phyloP scores from a whole-genome alignment of 2,888 invertebrate species.

The Drosophila quinaria region DNA sequence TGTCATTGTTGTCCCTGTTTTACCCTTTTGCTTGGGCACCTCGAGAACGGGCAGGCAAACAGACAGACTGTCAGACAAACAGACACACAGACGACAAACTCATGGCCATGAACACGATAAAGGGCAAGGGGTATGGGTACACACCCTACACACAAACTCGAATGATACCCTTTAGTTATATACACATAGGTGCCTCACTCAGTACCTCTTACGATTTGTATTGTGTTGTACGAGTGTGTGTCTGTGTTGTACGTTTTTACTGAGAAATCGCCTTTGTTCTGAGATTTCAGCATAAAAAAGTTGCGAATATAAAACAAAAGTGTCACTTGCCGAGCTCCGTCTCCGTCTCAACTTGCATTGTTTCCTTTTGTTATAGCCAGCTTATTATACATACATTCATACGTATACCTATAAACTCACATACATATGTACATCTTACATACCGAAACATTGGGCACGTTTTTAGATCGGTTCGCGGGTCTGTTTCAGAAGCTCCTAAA shows the following conservation, averaged over 20 bases:
- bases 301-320: constrained; percentile 81
- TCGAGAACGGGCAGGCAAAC: constrained; percentile 1
- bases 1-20: constrained; percentile 27
- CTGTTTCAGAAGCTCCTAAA: no score
- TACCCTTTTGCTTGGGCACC: constrained; percentile 7
- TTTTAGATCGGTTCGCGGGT: no score
- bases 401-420: not conserved
- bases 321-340: constrained; percentile 72
- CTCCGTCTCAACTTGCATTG: constrained; percentile 64
- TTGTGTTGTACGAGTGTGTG: constrained; percentile 17
- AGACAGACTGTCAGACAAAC: not conserved
- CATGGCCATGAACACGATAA: constrained; percentile 16
- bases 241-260: constrained; percentile 61
- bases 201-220: constrained; percentile 34
- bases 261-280: constrained; percentile 77
- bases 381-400: constrained; percentile 19
- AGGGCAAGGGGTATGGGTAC: constrained; percentile 13
- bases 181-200: constrained; percentile 24
- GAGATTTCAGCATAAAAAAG: constrained; percentile 73
- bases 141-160: constrained; percentile 16
- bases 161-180: constrained; percentile 24
- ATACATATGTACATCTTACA: not conserved
- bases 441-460: no score
- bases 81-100: constrained; percentile 6
- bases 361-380: constrained; percentile 43